Evolutionary conservation across 2,113 vertebrate species (phyloP).

Genomic region (Turdus rufiventris): DNA sequence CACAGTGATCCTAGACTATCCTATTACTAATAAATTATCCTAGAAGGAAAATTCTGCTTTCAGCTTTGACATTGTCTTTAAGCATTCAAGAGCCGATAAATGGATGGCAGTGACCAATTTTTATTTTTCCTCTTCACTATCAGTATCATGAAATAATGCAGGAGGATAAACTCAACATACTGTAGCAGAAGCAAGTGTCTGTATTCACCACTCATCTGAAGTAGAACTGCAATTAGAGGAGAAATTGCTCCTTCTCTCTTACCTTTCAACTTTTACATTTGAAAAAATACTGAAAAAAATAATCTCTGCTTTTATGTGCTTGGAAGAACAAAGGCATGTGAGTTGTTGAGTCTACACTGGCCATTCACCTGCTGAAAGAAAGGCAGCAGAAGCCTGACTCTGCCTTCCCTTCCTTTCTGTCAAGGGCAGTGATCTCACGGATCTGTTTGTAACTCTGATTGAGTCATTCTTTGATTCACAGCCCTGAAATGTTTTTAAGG

Average conservation of each 20-base stretch:
- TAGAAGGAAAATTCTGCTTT: not conserved
- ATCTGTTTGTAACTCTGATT: not conserved
- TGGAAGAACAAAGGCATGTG: not conserved
- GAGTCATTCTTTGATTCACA: not conserved
- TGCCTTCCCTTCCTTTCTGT: not conserved
- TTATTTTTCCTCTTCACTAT: not conserved
- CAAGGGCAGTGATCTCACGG: fast-evolving
- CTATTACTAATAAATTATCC: not conserved
- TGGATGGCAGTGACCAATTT: not conserved
- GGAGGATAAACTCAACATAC: not conserved
- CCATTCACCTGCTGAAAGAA: not conserved
- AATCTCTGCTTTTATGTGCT: not conserved
- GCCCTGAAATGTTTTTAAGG: not conserved
- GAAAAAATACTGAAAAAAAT: not conserved
- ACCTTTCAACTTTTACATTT: not conserved
- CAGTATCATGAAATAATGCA: not conserved
- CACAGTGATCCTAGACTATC: not conserved
- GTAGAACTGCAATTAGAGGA: not conserved
- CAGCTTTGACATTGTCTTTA: not conserved
- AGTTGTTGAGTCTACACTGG: not conserved
- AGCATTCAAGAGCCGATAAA: not conserved
- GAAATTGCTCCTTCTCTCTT: not conserved
- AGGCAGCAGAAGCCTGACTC: not conserved
- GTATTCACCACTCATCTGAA: not conserved
- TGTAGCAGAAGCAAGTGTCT: not conserved